Evolutionary conservation across 2,797 vertebrate species (phyloP).

Genomic region (Perdix hodgsoniae): DNA sequence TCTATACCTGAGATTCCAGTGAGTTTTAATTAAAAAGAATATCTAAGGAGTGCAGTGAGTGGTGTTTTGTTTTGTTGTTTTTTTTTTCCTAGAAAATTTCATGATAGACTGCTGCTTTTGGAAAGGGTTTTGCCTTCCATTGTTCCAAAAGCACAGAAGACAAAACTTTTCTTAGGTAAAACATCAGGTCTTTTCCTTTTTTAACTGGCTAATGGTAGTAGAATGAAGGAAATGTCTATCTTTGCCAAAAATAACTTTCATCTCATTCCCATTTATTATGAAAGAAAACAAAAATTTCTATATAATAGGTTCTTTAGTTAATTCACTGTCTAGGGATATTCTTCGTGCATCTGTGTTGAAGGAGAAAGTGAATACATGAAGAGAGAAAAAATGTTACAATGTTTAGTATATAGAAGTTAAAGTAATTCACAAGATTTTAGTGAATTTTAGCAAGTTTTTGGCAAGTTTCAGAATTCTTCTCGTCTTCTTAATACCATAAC

Average conservation of each 20-base stretch:
- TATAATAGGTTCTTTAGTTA: background rate
- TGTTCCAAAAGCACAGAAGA: background rate
- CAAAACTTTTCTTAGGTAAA: background rate
- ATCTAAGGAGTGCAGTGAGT: background rate
- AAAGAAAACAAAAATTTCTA: background rate
- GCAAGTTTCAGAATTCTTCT: background rate
- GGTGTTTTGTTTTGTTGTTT: background rate
- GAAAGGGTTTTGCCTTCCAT: background rate
- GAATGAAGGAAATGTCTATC: background rate
- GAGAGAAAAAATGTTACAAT: background rate
- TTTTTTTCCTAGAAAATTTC: background rate
- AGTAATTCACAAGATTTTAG: background rate
- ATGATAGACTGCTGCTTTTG: background rate
- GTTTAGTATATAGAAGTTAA: background rate
- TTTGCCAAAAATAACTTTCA: background rate
- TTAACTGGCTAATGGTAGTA: background rate
- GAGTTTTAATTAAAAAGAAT: background rate
- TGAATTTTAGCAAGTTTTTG: background rate
- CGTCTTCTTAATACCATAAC: background rate
- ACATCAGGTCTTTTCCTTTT: background rate
- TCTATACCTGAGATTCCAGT: background rate
- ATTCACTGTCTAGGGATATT: background rate
- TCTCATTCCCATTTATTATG: background rate
- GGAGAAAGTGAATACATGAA: background rate
- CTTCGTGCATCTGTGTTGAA: background rate